These are phyloP conservation scores for Cepaea hortensis DNA, from an alignment of 2,888 invertebrate species.

Conservation along the genomic window DNA sequence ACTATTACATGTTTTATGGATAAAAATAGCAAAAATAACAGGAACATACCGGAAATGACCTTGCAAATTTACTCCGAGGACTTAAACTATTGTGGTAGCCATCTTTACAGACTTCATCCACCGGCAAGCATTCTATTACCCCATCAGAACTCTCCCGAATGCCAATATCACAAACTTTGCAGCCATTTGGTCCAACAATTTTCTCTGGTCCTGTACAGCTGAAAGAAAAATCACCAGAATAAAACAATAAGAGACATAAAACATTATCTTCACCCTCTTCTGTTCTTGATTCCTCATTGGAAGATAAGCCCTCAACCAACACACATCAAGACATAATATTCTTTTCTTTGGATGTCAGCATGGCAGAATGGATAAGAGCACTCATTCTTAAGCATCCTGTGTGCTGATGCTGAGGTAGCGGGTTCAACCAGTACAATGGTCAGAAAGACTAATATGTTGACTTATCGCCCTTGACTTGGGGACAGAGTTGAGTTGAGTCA, in stretches of 20 bases:
- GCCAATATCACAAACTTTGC: slow-evolving; percentile 92
- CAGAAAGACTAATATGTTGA: too few species aligned
- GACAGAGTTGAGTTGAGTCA: too few species aligned
- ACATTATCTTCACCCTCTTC: neutral
- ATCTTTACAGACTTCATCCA: slow-evolving; percentile 57
- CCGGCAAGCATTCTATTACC: slow-evolving; percentile 58
- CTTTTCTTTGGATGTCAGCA: too few species aligned
- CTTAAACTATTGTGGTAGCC: slow-evolving; percentile 54
- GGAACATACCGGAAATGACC: slow-evolving; percentile 26
- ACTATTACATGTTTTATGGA: too few species aligned
- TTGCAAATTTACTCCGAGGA: neutral
- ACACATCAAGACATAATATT: neutral
- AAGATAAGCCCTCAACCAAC: neutral
- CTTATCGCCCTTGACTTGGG: too few species aligned
- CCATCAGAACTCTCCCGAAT: slow-evolving; percentile 82
- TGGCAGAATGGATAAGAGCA: too few species aligned
- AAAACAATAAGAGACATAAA: neutral
- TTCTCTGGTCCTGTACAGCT: slow-evolving; percentile 93
- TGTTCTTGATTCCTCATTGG: neutral
- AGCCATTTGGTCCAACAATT: slow-evolving; percentile 88
- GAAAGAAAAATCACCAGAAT: slow-evolving; percentile 44
- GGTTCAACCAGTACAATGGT: too few species aligned
- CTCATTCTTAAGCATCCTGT: too few species aligned
- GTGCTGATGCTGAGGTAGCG: too few species aligned
- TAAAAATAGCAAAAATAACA: too few species aligned